Evolutionary conservation across 2,888 invertebrate species (phyloP).

Genomic region (Autographa gamma): DNA sequence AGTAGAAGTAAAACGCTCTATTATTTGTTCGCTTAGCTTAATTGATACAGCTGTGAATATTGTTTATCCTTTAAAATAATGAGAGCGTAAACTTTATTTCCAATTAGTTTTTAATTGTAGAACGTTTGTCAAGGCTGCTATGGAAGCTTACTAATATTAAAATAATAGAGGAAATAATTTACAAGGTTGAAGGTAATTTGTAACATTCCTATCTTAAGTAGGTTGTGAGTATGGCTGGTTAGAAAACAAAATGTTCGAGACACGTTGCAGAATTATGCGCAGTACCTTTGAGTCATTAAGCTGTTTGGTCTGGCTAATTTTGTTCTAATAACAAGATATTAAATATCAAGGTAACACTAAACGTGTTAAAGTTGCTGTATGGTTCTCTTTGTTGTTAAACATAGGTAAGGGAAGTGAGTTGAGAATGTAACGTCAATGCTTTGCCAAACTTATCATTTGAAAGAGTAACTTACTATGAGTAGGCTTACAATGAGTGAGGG

Average conservation of each 20-base stretch:
- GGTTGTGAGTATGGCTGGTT: background rate
- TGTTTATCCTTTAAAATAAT: conserved; percentile 23
- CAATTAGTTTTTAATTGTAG: conserved; percentile 5
- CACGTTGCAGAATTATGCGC: background rate
- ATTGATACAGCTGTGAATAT: conserved; percentile 2
- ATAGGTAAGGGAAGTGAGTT: background rate
- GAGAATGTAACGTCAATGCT: background rate
- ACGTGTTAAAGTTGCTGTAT: background rate
- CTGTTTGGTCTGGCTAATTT: background rate
- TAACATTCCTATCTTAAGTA: background rate
- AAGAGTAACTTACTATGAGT: too few species aligned
- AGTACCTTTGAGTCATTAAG: conserved; percentile 3
- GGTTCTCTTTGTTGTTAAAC: background rate
- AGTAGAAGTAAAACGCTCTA: background rate
- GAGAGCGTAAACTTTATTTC: conserved; percentile 42
- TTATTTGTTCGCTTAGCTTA: background rate
- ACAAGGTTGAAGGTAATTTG: background rate
- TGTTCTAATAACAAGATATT: conserved; percentile 1
- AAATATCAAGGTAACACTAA: background rate
- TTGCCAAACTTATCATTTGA: too few species aligned
- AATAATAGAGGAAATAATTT: background rate
- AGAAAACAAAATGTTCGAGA: background rate
- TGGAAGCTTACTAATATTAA: conserved; percentile 10
- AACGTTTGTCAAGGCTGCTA: conserved; percentile 9
- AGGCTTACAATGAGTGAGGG: too few species aligned